phyloP scores from a whole-genome alignment of 2,113 vertebrate species.

The Mirza zaza region DNA sequence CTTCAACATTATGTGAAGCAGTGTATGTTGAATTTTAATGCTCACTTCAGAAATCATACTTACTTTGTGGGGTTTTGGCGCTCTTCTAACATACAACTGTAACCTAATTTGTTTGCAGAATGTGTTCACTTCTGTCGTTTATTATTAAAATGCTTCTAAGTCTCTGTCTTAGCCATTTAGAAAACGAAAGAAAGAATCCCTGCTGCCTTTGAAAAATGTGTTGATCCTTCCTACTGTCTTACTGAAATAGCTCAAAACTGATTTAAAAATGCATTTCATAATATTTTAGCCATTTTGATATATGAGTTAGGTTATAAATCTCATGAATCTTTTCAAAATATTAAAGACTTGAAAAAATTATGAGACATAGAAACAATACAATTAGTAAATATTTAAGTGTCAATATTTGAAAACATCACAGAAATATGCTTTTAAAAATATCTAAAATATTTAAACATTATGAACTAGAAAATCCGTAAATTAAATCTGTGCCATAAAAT shows the following conservation, averaged over 20 bases:
- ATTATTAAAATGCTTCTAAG: slow-evolving; percentile 33
- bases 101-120: slow-evolving; percentile 37
- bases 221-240: slow-evolving; percentile 3
- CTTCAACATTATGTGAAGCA: slow-evolving; percentile 55
- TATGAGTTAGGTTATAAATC: neutral
- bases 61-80: slow-evolving; percentile 14
- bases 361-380: neutral
- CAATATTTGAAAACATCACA: neutral
- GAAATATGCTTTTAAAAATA: slow-evolving; percentile 17
- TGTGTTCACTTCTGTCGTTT: neutral
- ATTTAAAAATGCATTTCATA: slow-evolving; percentile 33
- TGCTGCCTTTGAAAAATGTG: slow-evolving; percentile 10
- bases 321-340: slow-evolving; percentile 34
- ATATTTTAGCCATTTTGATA: neutral
- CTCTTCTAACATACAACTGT: neutral
- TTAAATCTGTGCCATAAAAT: neutral
- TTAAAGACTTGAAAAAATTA: neutral
- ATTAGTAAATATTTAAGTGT: slow-evolving; percentile 39
- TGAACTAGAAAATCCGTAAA: neutral
- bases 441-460: slow-evolving; percentile 9
- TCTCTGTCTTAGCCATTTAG: slow-evolving; percentile 10
- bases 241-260: neutral
- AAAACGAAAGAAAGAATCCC: slow-evolving; percentile 30
- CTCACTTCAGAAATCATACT: neutral
- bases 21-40: slow-evolving; percentile 65